phyloP scores from a whole-genome alignment of 2,888 invertebrate genomes.

The Mesoligia furuncula region DNA sequence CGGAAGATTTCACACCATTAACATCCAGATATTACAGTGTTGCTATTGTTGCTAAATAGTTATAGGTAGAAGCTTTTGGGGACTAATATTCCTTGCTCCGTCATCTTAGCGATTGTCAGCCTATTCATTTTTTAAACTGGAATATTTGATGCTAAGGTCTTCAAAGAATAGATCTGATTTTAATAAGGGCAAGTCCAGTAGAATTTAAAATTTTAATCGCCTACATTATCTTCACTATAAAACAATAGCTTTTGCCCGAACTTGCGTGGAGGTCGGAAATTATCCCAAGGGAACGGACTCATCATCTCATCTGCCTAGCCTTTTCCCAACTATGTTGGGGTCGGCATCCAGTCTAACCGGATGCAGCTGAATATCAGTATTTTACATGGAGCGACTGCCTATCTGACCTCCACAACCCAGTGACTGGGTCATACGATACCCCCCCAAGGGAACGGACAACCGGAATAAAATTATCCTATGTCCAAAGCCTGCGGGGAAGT shows the following conservation, averaged over 20 bases:
- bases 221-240: background rate
- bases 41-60: slow-evolving; percentile 1
- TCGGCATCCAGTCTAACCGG: no score
- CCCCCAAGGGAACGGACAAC: no score
- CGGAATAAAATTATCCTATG: no score
- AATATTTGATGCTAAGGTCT: slow-evolving; percentile 4
- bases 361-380: no score
- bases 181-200: background rate
- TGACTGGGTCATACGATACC: no score
- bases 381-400: no score
- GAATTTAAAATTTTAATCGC: slow-evolving; percentile 15
- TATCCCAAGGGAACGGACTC: background rate
- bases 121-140: slow-evolving; percentile 20
- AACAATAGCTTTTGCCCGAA: background rate
- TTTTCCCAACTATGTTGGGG: no score
- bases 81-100: background rate
- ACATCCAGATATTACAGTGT: no score
- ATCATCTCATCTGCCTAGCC: no score
- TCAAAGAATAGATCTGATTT: background rate
- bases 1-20: no score
- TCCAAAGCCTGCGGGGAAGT: background rate
- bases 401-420: no score
- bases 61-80: background rate
- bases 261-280: background rate
- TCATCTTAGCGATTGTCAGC: background rate